These are phyloP conservation scores for Siniperca undulata DNA, from an alignment of 2,797 vertebrate genomes.

Conservation along the genomic window DNA sequence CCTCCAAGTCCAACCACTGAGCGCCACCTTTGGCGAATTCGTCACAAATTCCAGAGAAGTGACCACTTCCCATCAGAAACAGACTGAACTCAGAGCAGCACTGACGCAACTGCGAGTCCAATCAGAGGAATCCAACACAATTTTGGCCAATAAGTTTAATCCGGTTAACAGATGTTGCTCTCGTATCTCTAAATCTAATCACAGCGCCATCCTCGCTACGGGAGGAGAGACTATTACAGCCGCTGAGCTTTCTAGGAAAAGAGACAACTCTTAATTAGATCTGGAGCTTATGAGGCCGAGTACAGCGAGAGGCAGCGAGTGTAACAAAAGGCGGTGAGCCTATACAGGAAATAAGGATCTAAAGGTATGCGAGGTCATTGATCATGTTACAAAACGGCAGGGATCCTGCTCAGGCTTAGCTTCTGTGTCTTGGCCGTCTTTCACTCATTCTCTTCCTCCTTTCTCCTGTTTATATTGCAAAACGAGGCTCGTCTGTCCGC, in stretches of 20 bases:
- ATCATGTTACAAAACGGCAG: slow-evolving; percentile 54
- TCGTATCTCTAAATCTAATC: slow-evolving; percentile 51
- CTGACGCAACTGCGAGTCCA: slow-evolving; percentile 6
- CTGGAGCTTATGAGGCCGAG: slow-evolving; percentile 57
- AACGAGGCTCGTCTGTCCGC: slow-evolving; percentile 33
- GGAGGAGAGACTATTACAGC: slow-evolving; percentile 38
- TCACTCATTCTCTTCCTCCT: slow-evolving; percentile 9
- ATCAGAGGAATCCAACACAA: slow-evolving; percentile 43
- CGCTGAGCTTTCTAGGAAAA: slow-evolving; percentile 57
- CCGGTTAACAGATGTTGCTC: slow-evolving; percentile 61
- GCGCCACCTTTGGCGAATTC: background rate
- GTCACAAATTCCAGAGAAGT: background rate
- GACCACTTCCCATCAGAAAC: background rate
- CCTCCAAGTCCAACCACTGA: background rate
- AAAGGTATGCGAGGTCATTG: slow-evolving; percentile 47
- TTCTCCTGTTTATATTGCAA: slow-evolving; percentile 1
- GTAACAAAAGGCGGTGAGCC: slow-evolving; percentile 53
- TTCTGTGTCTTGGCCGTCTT: slow-evolving; percentile 19
- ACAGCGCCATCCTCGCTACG: slow-evolving; percentile 21
- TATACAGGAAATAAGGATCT: slow-evolving; percentile 57
- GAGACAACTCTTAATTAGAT: slow-evolving; percentile 69
- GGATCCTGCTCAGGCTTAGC: slow-evolving; percentile 31
- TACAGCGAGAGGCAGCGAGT: slow-evolving; percentile 33
- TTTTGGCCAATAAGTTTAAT: slow-evolving; percentile 46
- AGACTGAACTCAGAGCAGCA: slow-evolving; percentile 16